These are phyloP conservation scores for Ephydatia muelleri DNA, from an alignment of 37 sponge, comb jelly and placozoan species.

Conservation along the genomic window DNA sequence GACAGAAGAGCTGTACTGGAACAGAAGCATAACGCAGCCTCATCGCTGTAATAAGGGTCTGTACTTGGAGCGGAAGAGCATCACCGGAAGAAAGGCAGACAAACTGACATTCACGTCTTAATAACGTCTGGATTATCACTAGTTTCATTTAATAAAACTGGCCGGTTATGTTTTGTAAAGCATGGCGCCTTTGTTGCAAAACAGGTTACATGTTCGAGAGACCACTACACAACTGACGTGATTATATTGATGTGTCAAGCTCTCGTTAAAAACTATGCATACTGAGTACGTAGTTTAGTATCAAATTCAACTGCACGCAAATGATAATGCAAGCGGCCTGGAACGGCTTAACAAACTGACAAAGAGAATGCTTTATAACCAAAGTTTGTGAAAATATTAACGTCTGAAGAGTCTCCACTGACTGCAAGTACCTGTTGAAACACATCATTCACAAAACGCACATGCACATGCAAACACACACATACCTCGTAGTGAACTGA, in stretches of 20 bases:
- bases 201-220: too few relatives aligned
- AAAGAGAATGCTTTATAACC: slow-evolving; percentile 81
- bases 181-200: too few relatives aligned
- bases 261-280: too few relatives aligned
- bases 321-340: too few relatives aligned
- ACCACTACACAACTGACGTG: too few relatives aligned
- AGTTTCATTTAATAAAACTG: too few relatives aligned
- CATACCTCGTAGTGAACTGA: slow-evolving; percentile 49
- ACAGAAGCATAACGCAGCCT: slow-evolving; percentile 79
- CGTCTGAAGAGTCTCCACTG: slow-evolving; percentile 62
- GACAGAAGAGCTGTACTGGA: slow-evolving; percentile 85
- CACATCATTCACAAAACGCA: slow-evolving; percentile 6
- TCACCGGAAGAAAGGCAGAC: slow-evolving; percentile 60
- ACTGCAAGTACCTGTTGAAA: slow-evolving; percentile 57
- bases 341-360: slow-evolving; percentile 2
- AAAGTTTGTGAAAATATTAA: slow-evolving; percentile 71
- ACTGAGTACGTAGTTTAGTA: too few relatives aligned
- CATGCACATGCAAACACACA: slow-evolving; percentile 51
- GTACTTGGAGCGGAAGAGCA: slow-evolving; percentile 81
- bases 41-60: slow-evolving; percentile 69
- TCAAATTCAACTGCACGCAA: too few relatives aligned
- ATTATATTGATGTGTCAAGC: too few relatives aligned
- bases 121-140: too few relatives aligned
- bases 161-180: too few relatives aligned
- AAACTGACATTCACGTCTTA: slow-evolving; percentile 32